These are phyloP conservation scores for Leptogaster cylindrica DNA, from an alignment of 2,888 invertebrate species.

Conservation along the genomic window DNA sequence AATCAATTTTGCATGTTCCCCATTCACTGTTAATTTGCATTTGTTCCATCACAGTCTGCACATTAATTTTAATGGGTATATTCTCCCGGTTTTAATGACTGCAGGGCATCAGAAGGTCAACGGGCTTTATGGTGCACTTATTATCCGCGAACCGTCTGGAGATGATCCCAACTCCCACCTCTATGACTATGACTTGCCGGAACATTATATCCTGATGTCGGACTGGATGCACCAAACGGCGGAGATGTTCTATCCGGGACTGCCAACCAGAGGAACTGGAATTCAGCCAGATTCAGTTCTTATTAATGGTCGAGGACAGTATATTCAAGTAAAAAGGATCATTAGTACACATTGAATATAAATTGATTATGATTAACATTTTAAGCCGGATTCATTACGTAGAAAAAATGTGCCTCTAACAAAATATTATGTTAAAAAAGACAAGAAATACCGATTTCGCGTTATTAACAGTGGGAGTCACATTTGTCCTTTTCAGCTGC, in stretches of 20 bases:
- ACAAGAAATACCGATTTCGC: constrained; percentile 58
- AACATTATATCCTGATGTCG: constrained; percentile 74
- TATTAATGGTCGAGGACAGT: constrained; percentile 55
- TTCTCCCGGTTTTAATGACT: background rate
- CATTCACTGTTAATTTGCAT: background rate
- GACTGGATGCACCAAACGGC: constrained; percentile 79
- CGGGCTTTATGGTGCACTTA: constrained; percentile 77
- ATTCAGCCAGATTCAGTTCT: constrained; percentile 53
- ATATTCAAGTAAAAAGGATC: constrained; percentile 47
- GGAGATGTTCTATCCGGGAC: constrained; percentile 54
- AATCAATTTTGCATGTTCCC: background rate
- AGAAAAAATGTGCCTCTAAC: constrained; percentile 50
- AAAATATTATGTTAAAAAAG: constrained; percentile 52
- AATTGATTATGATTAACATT: background rate
- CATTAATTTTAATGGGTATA: too few species aligned
- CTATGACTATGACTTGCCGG: constrained; percentile 75
- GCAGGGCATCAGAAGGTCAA: constrained; percentile 78
- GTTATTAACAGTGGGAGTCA: constrained; percentile 57
- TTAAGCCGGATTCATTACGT: constrained; percentile 10
- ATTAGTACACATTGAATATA: background rate
- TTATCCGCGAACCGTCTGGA: constrained; percentile 71
- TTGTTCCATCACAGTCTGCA: too few species aligned
- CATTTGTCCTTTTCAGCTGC: constrained; percentile 56
- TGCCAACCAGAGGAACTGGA: constrained; percentile 49
- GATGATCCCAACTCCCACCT: constrained; percentile 67